A percentile compares a stretch with the other conserved stretches of the same genome.
Evolutionary conservation across 2,113 vertebrate species (phyloP).

Genomic region (Bostrychus sinensis): DNA sequence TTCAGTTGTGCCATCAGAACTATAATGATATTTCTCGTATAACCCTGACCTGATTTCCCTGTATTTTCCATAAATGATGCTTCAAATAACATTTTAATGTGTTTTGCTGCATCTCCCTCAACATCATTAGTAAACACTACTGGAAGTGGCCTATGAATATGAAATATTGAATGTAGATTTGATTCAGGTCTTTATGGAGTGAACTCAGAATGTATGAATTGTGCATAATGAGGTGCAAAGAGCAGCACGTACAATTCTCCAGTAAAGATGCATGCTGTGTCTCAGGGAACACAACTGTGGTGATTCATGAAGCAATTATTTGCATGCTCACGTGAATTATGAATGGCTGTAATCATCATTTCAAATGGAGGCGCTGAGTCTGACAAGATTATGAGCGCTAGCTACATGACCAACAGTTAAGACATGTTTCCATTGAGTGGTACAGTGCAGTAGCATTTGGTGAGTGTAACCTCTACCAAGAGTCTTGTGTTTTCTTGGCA

Average conservation of each 20-base stretch:
- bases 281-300: not conserved
- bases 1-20: constrained; percentile 13
- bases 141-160: not conserved
- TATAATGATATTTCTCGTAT: constrained; percentile 17
- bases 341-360: not conserved
- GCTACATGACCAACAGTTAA: not conserved
- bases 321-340: not conserved
- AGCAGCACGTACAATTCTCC: not conserved
- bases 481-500: not conserved
- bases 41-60: constrained; percentile 7
- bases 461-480: not conserved
- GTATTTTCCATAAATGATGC: not conserved
- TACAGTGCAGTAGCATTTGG: not conserved
- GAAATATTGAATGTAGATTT: constrained; percentile 12
- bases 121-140: constrained; percentile 17
- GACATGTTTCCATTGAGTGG: not conserved
- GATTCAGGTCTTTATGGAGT: not conserved
- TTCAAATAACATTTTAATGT: constrained; percentile 21
- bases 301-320: not conserved
- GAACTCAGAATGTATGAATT: constrained; percentile 4
- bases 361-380: not conserved
- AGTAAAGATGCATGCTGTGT: not conserved
- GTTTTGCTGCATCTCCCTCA: constrained; percentile 20
- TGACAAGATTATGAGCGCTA: not conserved
- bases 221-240: constrained; percentile 8